Evolutionary conservation across 2,888 invertebrate species (phyloP).

Genomic region (Azorinus chamasolen): DNA sequence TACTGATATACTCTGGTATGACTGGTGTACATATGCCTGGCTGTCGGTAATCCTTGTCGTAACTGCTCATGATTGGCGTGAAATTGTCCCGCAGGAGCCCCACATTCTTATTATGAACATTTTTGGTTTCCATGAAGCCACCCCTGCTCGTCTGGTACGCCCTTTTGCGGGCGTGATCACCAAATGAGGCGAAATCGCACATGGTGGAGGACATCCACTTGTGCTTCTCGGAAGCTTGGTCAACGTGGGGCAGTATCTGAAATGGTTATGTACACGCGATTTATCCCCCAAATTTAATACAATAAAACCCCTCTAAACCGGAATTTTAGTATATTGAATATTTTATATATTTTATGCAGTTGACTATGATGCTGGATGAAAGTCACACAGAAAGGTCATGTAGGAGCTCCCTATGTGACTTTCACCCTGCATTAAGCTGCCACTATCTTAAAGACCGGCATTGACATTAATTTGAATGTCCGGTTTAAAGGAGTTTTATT

Average conservation of each 20-base stretch:
- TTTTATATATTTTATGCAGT: too few species aligned
- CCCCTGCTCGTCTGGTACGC: conserved; percentile 27
- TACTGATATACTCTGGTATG: too few species aligned
- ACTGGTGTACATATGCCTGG: background rate
- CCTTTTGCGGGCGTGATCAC: conserved; percentile 7
- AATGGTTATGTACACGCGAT: background rate
- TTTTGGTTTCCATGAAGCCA: conserved; percentile 18
- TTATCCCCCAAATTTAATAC: too few species aligned
- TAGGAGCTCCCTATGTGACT: too few species aligned
- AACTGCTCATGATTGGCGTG: conserved; percentile 12
- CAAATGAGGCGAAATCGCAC: conserved; percentile 33
- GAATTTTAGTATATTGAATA: too few species aligned
- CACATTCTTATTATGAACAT: conserved; percentile 11
- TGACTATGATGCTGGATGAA: too few species aligned
- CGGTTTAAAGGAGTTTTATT: too few species aligned
- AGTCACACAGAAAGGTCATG: too few species aligned
- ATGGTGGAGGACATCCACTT: conserved; percentile 41
- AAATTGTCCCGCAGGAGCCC: conserved; percentile 26
- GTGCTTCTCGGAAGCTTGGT: conserved; percentile 5
- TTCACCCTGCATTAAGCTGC: too few species aligned
- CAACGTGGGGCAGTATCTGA: conserved; percentile 37
- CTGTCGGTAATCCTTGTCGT: conserved; percentile 26
- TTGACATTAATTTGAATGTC: too few species aligned
- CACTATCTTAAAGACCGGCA: too few species aligned
- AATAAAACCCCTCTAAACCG: too few species aligned